Conservation (phyloP, 2,888 invertebrate genomes). For the Cephus runcator region DNA sequence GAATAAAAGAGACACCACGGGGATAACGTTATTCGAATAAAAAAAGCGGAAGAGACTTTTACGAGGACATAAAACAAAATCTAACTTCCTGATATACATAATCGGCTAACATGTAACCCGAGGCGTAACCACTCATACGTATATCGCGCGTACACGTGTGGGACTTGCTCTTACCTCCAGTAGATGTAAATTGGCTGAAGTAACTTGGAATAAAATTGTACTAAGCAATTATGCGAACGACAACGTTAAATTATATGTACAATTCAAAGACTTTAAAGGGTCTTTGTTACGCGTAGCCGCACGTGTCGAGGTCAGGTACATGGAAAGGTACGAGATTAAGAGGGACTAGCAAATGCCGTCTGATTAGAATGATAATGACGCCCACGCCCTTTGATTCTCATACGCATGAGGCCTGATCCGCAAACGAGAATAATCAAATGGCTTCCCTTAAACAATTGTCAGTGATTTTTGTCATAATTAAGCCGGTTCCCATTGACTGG, state of each 20-base stretch:
- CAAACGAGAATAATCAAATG: slow-evolving; percentile 34
- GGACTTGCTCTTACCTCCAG: neutral
- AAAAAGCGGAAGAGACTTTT: slow-evolving; percentile 22
- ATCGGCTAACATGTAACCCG: neutral
- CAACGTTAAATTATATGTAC: neutral
- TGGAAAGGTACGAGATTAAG: neutral
- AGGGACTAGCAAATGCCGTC: neutral
- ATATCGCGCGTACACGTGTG: neutral
- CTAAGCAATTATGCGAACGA: neutral
- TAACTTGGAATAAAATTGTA: neutral
- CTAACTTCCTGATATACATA: slow-evolving; percentile 19
- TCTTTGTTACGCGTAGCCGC: neutral
- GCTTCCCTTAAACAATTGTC: slow-evolving; percentile 47
- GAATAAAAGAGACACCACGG: neutral
- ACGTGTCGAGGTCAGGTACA: neutral
- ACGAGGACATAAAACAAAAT: slow-evolving; percentile 37
- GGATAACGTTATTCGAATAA: neutral
- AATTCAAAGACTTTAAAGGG: neutral
- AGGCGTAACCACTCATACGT: neutral
- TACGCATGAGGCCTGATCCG: neutral
- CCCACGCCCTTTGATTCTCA: neutral
- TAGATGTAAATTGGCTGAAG: neutral
- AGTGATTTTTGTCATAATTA: slow-evolving; percentile 56
- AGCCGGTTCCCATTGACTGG: slow-evolving; percentile 50
- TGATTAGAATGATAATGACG: neutral